A percentile compares a stretch with the other conserved stretches of the same genome.
phyloP scores from a whole-genome alignment of 2,113 vertebrate genomes.

The Mixornis gularis region DNA sequence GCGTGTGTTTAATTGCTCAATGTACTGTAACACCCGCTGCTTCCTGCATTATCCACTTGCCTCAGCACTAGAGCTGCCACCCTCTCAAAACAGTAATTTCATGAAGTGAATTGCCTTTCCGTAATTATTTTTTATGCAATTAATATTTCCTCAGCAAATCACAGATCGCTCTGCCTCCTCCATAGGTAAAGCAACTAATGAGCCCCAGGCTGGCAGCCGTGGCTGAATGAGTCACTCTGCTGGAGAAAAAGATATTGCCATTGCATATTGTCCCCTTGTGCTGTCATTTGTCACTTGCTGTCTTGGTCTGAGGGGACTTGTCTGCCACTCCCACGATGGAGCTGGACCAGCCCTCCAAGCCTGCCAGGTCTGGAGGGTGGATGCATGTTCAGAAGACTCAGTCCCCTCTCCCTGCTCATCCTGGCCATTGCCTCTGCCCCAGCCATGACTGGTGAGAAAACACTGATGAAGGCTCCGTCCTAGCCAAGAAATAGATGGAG shows the following conservation, averaged over 20 bases:
- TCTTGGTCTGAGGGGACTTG: neutral
- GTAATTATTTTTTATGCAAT: constrained; percentile 39
- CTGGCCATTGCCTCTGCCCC: neutral
- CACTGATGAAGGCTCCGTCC: neutral
- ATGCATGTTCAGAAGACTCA: accelerated
- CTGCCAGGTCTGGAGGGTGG: neutral
- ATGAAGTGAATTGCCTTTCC: neutral
- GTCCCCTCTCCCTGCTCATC: accelerated
- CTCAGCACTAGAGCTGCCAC: neutral
- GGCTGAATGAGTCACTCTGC: constrained; percentile 30
- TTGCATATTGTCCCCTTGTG: neutral
- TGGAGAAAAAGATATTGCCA: neutral
- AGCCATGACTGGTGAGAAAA: neutral
- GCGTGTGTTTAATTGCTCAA: constrained; percentile 13
- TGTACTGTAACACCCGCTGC: neutral
- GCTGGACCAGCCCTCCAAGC: neutral
- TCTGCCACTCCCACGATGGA: neutral
- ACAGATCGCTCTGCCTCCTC: neutral
- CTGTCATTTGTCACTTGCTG: neutral
- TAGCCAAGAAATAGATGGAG: neutral
- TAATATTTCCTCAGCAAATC: neutral
- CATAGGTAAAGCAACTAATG: neutral
- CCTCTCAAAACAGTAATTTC: constrained; percentile 5
- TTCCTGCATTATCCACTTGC: constrained; percentile 32
- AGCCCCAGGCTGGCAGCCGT: neutral